Base-by-base conservation (phyloP, 2,888 invertebrate genomes). In the Lissocephala sabroskyi region DNA sequence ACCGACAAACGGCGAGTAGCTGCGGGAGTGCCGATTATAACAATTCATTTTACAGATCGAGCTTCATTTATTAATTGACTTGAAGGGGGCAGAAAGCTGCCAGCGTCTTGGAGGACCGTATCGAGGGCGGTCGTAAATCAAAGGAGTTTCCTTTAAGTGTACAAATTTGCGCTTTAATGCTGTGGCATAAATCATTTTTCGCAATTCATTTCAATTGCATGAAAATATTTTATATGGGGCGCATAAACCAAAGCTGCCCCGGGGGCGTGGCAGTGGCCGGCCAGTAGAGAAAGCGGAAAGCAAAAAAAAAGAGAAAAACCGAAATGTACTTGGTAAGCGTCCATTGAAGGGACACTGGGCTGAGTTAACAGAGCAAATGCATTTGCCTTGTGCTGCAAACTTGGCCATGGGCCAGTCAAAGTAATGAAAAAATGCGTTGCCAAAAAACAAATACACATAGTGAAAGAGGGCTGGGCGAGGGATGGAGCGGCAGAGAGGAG, bases 111-210 rank as follows among this genome's bases (percentile, higher is more conserved):
- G 4, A 5, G 23, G 23, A 3, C 7, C 4, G 23, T 5, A 23
- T 23, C 23, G 23, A 53, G 54, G 52, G 58, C 49, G 49, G 48
- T 46, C 36, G 59, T 68, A 56, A 52, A 62, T 76, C 62, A 59
- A 46, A 16, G 18, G n/a, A 33, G 42, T 52, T 58, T 51, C 53
- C 52, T 56, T 46, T 48, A 51, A 63, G 50, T 62, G 63, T 62
- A 65, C 59, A 75, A 64, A 78, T 71, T 70, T 74, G 67, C 53
- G 59, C 73, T 67, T 66, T 79, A 79, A 79, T 81, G 73, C 68
- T 62, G 62, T 58, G 58, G 56, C 64, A 80, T 80, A 80, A 81
- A 79, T 81, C 81, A 81, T 79, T 70, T 74, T 59, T 60, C 43
- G 51, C 52, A 54, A 63, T 63, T 62, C 51, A 55, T 71, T 79